phyloP scores from a whole-genome alignment of 2,113 vertebrate species.

The Hemiscyllium ocellatum region DNA sequence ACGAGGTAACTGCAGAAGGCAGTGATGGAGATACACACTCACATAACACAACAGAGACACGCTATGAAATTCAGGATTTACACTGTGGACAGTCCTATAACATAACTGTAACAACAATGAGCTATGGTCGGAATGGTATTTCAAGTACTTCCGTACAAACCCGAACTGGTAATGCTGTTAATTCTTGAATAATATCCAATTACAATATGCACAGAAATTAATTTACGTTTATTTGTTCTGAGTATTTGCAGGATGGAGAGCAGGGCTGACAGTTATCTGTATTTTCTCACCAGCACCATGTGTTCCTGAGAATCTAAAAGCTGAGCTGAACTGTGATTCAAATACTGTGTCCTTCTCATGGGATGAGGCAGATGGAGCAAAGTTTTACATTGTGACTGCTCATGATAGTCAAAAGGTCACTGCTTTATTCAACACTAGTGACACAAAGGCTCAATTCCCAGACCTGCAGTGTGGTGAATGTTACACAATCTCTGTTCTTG shows the following conservation, averaged over 20 bases:
- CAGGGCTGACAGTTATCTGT: neutral
- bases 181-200: neutral
- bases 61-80: conserved; percentile 52
- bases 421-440: conserved; percentile 41
- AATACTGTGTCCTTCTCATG: conserved; percentile 53
- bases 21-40: conserved; percentile 47
- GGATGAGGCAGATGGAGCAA: conserved; percentile 46
- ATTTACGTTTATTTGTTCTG: neutral
- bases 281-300: conserved; percentile 53
- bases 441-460: conserved; percentile 46
- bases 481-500: conserved; percentile 48
- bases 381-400: conserved; percentile 47
- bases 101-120: conserved; percentile 53
- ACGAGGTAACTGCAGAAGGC: conserved; percentile 51
- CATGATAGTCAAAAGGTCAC: conserved; percentile 39
- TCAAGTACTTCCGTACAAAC: conserved; percentile 1
- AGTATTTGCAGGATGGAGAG: too few relatives aligned
- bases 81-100: conserved; percentile 59
- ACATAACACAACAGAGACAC: conserved; percentile 48
- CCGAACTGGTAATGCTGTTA: conserved; percentile 34
- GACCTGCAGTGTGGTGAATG: conserved; percentile 53
- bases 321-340: conserved; percentile 46
- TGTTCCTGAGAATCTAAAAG: conserved; percentile 44
- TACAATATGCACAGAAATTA: too few relatives aligned
- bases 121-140: conserved; percentile 56